Evolutionary conservation across 2,113 vertebrate genomes (phyloP).

Genomic region (Silurus asotus): DNA sequence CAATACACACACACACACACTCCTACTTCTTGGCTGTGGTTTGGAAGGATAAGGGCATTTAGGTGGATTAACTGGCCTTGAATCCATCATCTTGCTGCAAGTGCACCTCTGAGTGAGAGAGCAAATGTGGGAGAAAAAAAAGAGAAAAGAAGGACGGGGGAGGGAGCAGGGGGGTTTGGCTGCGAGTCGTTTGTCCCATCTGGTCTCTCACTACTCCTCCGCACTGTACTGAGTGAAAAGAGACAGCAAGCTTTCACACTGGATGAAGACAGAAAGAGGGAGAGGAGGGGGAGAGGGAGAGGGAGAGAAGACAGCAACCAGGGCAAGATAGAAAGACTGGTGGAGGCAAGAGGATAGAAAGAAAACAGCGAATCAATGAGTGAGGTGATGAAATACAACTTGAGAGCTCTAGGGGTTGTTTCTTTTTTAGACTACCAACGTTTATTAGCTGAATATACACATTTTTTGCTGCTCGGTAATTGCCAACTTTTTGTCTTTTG

Average conservation of each 20-base stretch:
- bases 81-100: conserved; percentile 43
- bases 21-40: conserved; percentile 25
- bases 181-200: conserved; percentile 54
- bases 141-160: conserved; percentile 41
- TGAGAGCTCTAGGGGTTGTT: no score
- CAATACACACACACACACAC: background rate
- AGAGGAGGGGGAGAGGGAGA: conserved; percentile 22
- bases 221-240: conserved; percentile 46
- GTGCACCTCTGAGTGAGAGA: conserved; percentile 42
- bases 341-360: conserved; percentile 32
- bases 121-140: conserved; percentile 38
- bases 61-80: conserved; percentile 37
- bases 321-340: conserved; percentile 31
- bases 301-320: background rate
- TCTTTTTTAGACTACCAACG: background rate
- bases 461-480: background rate
- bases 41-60: conserved; percentile 44
- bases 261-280: conserved; percentile 37
- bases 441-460: background rate
- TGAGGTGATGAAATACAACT: conserved; percentile 7
- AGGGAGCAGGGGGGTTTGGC: conserved; percentile 44
- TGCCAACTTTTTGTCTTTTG: background rate
- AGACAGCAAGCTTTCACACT: conserved; percentile 51
- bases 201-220: conserved; percentile 54
- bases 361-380: background rate